Evolutionary conservation across 2,113 vertebrate species (phyloP), one percentile per base, ranked within the genome.

Genomic region (Macquaria australasica): DNA sequence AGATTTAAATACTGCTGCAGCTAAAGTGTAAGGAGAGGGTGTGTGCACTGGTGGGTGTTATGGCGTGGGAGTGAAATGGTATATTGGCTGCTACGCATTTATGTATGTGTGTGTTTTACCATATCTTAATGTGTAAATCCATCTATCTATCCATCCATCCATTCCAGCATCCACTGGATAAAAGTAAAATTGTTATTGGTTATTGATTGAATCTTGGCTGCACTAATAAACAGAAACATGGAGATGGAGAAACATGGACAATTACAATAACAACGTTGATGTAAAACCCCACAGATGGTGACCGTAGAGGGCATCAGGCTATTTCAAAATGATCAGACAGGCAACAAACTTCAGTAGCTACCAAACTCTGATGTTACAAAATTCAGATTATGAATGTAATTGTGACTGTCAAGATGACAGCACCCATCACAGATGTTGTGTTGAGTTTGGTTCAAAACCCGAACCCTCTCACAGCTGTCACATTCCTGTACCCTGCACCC

Each of bases 1-100:
- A 90, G 96, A 97, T 82, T 89, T 90, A 11, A 94, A 83, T 72
- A 93, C 94, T 70, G 92, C 94, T 23, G 75, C 79, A 77, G 34
- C 89, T 67, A 93, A 94, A 92, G 84, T 93, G 98, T 99, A 94
- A 97, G 97, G 95, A 31, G 6, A 51, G 18, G 37, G 8, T 71
- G 53, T 86, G 31, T 60, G 45, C 25, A 5, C 16, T 31, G 25
- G 16, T 56, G 31, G 31, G 9, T 39, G 4, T 56, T 18, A 37
- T 58, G 37, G 16, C 5, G 3, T 48, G 14, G 9, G 73, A 55
- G 12, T 31, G 23, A 21, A 60, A 16, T 60, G 0, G 39, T 50
- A 5, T 21, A 48, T 48, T 48, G 39, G 28, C 28, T 66, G 10
- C 21, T 56, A 0, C 28, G 6, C 23, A 28, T 43, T 23, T 14